Evolutionary conservation across 1,140 invertebrate species (phyloP).

Genomic region (Streblospio benedicti): DNA sequence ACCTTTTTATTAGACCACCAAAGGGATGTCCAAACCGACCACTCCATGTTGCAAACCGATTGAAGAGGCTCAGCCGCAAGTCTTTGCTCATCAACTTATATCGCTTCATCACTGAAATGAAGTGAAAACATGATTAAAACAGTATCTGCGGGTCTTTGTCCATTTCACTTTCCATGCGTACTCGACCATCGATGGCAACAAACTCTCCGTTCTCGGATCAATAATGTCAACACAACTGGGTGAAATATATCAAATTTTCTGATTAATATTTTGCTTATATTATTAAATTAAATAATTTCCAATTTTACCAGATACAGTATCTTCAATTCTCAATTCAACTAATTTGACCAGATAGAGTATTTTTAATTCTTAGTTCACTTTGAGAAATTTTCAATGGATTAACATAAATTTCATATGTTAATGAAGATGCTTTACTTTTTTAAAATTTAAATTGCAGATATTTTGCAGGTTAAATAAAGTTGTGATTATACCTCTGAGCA

Average conservation of each 20-base stretch:
- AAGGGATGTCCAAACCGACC: slow-evolving; percentile 66
- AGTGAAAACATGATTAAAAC: not conserved
- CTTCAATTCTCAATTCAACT: too few relatives aligned
- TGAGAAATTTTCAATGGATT: too few relatives aligned
- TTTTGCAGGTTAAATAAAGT: too few relatives aligned
- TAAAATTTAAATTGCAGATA: too few relatives aligned
- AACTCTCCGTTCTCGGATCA: slow-evolving; percentile 68
- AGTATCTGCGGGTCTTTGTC: slow-evolving; percentile 39
- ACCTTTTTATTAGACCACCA: slow-evolving; percentile 42
- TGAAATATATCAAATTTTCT: slow-evolving; percentile 27
- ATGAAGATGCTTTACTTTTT: too few relatives aligned
- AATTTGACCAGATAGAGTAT: not conserved
- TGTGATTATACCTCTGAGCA: slow-evolving; percentile 61
- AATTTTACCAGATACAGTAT: too few relatives aligned
- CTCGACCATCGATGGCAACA: slow-evolving; percentile 82
- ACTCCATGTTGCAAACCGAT: slow-evolving; percentile 86
- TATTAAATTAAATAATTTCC: too few relatives aligned
- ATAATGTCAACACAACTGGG: slow-evolving; percentile 65
- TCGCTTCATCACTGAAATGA: slow-evolving; percentile 70
- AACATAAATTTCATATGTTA: too few relatives aligned
- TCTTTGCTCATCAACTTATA: slow-evolving; percentile 77
- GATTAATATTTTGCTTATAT: too few relatives aligned
- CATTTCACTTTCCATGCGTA: slow-evolving; percentile 84
- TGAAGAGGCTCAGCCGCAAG: slow-evolving; percentile 75
- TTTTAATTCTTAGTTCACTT: too few relatives aligned